A percentile compares a stretch with the other conserved stretches of the same genome.
Conservation (phyloP, 2,113 vertebrate species). For the Melospiza melodia region DNA sequence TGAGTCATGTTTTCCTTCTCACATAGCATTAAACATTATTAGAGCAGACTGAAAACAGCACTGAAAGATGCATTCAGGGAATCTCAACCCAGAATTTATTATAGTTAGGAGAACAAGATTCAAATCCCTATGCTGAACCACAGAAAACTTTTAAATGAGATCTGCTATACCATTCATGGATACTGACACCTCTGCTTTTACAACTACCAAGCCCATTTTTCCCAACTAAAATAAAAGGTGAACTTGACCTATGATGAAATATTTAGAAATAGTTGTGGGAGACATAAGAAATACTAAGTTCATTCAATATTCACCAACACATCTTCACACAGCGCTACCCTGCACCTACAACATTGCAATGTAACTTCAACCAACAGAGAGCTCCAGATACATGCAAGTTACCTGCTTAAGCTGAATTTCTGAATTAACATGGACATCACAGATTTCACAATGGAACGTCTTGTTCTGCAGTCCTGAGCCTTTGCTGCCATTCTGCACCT, state of each 20-base stretch:
- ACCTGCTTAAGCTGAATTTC: slow-evolving; percentile 99
- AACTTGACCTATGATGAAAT: neutral
- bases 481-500: slow-evolving; percentile 82
- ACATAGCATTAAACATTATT: neutral
- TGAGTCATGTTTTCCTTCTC: neutral
- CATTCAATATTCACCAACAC: neutral
- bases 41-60: neutral
- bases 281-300: neutral
- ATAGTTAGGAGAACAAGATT: neutral
- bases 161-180: neutral
- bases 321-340: neutral
- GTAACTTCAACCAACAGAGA: neutral
- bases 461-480: slow-evolving; percentile 96
- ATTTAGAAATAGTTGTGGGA: neutral
- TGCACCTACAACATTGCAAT: neutral
- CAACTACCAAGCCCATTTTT: neutral
- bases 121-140: neutral
- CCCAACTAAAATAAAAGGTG: neutral
- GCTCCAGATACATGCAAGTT: neutral
- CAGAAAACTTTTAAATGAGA: neutral
- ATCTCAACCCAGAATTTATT: neutral
- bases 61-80: neutral
- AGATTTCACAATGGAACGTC: slow-evolving; percentile 98
- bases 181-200: neutral
- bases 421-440: slow-evolving; percentile 96